These are phyloP conservation scores for Apis dorsata DNA, from an alignment of 1,140 invertebrate genomes.

Conservation along the genomic window DNA sequence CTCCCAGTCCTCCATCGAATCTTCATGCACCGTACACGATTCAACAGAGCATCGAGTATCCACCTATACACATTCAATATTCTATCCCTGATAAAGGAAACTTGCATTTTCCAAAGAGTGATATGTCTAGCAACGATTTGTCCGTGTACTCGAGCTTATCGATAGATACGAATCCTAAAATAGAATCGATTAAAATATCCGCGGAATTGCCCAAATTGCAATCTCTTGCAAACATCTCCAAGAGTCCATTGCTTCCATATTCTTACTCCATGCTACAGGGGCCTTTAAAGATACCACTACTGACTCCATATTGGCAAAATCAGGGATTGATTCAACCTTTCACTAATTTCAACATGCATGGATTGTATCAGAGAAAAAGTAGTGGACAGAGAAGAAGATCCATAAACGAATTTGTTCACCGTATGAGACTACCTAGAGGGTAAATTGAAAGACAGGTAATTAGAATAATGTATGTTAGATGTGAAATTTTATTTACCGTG, in stretches of 20 bases:
- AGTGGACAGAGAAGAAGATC: slow-evolving; percentile 21
- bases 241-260: not conserved
- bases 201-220: slow-evolving; percentile 41
- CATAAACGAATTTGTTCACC: not conserved
- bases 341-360: not conserved
- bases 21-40: slow-evolving; percentile 8
- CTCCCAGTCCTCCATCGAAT: not conserved
- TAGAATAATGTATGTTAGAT: not conserved
- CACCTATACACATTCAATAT: slow-evolving; percentile 39
- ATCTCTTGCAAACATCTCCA: slow-evolving; percentile 13
- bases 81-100: not conserved
- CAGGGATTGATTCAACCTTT: slow-evolving; percentile 23
- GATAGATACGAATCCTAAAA: slow-evolving; percentile 37
- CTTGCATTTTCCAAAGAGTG: not conserved
- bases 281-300: slow-evolving; percentile 51
- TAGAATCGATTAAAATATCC: slow-evolving; percentile 43
- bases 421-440: slow-evolving; percentile 1
- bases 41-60: slow-evolving; percentile 49
- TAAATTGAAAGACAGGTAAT: slow-evolving; percentile 30
- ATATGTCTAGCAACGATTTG: slow-evolving; percentile 21
- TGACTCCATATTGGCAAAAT: slow-evolving; percentile 50
- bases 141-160: slow-evolving; percentile 47
- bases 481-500: not conserved
- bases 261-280: slow-evolving; percentile 14
- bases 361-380: slow-evolving; percentile 36